A percentile compares a stretch with the other conserved stretches of the same genome.
phyloP scores from a whole-genome alignment of 1,140 invertebrate genomes.

The Anthonomus grandis region DNA sequence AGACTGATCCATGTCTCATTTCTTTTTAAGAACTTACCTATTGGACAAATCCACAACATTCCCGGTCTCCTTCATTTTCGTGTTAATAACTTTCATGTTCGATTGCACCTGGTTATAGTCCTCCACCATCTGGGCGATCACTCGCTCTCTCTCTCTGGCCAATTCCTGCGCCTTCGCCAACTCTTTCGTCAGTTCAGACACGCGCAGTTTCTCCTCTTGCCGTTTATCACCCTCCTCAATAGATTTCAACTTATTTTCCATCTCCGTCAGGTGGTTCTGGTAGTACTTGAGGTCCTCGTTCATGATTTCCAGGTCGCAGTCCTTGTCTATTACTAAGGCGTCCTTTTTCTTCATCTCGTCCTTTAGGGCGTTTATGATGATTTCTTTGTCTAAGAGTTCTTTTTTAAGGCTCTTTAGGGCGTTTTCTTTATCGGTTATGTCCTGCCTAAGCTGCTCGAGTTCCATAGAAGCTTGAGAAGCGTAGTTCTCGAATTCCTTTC shows the following conservation, averaged over 20 bases:
- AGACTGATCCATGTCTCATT: no score
- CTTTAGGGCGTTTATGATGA: slow-evolving; percentile 43
- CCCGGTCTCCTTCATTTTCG: slow-evolving; percentile 50
- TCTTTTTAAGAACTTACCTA: slow-evolving; percentile 19
- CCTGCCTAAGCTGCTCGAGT: slow-evolving; percentile 37
- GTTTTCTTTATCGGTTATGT: slow-evolving; percentile 11
- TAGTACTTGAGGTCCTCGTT: slow-evolving; percentile 52
- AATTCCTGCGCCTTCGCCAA: slow-evolving; percentile 58
- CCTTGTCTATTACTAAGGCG: slow-evolving; percentile 47
- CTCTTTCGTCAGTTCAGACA: slow-evolving; percentile 53
- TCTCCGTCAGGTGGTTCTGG: slow-evolving; percentile 44
- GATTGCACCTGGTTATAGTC: slow-evolving; percentile 53
- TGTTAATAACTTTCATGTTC: slow-evolving; percentile 53
- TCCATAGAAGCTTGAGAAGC: slow-evolving; percentile 13
- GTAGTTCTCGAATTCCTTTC: slow-evolving; percentile 53
- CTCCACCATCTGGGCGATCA: slow-evolving; percentile 53
- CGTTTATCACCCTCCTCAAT: slow-evolving; percentile 40
- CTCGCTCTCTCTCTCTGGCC: slow-evolving; percentile 56
- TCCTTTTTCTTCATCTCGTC: slow-evolving; percentile 28
- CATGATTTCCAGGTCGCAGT: slow-evolving; percentile 53
- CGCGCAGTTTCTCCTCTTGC: slow-evolving; percentile 44
- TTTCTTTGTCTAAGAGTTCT: slow-evolving; percentile 48
- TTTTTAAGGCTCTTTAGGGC: slow-evolving; percentile 36
- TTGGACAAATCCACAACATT: slow-evolving; percentile 46
- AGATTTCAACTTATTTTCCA: slow-evolving; percentile 19